Evolutionary conservation across 2,888 invertebrate species (phyloP), one percentile per base, ranked within the genome.

Genomic region (Ormyrus rosae): DNA sequence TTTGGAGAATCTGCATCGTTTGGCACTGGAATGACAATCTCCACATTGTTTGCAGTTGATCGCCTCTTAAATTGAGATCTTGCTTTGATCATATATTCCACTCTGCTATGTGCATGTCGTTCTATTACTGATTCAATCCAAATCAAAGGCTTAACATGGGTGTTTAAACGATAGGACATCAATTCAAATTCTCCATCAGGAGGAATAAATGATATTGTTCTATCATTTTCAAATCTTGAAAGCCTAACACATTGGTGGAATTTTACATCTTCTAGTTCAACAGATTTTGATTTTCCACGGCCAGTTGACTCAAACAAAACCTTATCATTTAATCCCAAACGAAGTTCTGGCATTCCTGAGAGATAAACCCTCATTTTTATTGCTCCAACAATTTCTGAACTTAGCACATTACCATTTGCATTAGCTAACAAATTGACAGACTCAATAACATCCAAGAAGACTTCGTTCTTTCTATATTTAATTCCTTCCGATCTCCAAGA

Each of bases 91-190:
- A 99, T 99, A 91, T 98, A 99, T 88, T 99, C 99, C 9, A 99
- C 98, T 83, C 99, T 93, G 78, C 98, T 98, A 91, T 99, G 99
- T 10, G 96, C 97, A 91, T 99, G 98, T 45, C 98, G 94, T 90
- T 99, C 99, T 88, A 99, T 99, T 2, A 98, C 98, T 6, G 99
- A 98, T 91, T 99, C 99, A 82, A 99, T 99, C 99, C 99, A 99
- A 88, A 99, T 98, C 82, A 99, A 91, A 0, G 99, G 99, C 88
- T 99, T 99, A 8, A 96, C 98, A 91, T 98, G 98, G 13, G 99
- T 99, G 90, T 98, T 99, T 55, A 99, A 92, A 75, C 99, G 94
- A 90, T 99, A 99, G 0, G 98, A 98, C 99, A 99, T 99, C 80
- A 99, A 92, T 90, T 99, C 99, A 92, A 99, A 99, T 91, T 99